Percentiles rank a stretch among this genome's conserved stretches.
These are phyloP conservation scores for Thyatira batis DNA, from an alignment of 2,888 invertebrate genomes.

Conservation along the genomic window DNA sequence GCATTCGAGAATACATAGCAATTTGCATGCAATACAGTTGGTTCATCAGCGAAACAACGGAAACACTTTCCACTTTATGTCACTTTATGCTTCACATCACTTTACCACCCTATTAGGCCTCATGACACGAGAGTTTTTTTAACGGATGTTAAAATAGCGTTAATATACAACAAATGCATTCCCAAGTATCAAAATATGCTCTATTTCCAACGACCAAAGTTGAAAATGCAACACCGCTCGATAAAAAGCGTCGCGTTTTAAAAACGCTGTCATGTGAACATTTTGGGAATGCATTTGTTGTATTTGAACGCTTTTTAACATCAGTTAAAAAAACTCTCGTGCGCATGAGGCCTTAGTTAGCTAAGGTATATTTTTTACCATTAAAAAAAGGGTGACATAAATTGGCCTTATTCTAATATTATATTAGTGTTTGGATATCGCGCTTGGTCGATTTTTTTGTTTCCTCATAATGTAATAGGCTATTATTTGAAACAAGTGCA, in stretches of 20 bases:
- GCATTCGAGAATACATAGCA: slow-evolving; percentile 36
- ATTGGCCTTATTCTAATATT: background rate
- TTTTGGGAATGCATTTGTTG: too few relatives aligned
- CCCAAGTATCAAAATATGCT: too few relatives aligned
- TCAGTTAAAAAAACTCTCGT: too few relatives aligned
- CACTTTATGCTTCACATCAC: slow-evolving; percentile 52
- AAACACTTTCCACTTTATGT: slow-evolving; percentile 72
- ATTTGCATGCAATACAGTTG: slow-evolving; percentile 59
- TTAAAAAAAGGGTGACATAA: background rate
- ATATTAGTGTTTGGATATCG: background rate
- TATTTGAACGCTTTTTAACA: too few relatives aligned
- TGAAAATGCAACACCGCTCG: too few relatives aligned
- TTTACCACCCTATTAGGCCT: slow-evolving; percentile 12
- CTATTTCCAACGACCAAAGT: too few relatives aligned
- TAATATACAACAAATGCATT: too few relatives aligned
- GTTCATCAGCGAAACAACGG: slow-evolving; percentile 57
- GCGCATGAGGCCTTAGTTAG: too few relatives aligned
- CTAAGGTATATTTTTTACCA: background rate
- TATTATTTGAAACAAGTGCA: background rate
- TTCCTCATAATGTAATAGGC: background rate
- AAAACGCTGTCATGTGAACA: too few relatives aligned
- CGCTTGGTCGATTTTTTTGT: background rate
- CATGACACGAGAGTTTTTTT: background rate
- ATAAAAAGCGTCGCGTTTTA: too few relatives aligned
- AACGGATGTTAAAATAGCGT: too few relatives aligned